A percentile compares a stretch with the other conserved stretches of the same genome.
phyloP scores from a whole-genome alignment of 2,113 vertebrate species.

The Callopanchax toddi region DNA sequence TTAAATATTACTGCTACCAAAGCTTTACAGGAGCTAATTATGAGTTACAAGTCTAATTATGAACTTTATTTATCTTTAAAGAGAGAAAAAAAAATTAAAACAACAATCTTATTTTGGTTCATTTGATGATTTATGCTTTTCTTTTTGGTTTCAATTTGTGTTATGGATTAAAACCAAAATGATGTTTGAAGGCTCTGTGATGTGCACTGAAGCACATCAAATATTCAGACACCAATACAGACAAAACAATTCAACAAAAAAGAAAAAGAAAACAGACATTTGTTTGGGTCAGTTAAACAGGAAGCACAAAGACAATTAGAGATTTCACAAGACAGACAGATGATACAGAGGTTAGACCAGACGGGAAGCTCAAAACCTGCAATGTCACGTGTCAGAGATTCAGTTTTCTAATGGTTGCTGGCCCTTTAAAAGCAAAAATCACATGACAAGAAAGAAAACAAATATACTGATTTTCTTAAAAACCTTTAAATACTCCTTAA shows the following conservation, averaged over 20 bases:
- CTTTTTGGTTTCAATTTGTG: slow-evolving; percentile 19
- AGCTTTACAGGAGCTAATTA: slow-evolving; percentile 26
- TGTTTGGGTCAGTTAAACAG: slow-evolving; percentile 47
- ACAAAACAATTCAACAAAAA: slow-evolving; percentile 53
- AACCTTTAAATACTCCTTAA: no score
- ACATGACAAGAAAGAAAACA: no score
- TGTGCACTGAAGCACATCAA: slow-evolving; percentile 52
- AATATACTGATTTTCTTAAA: no score
- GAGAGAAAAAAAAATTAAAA: neutral
- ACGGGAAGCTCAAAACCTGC: slow-evolving; percentile 7
- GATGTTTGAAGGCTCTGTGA: slow-evolving; percentile 55
- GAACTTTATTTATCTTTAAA: neutral
- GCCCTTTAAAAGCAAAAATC: no score
- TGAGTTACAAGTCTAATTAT: neutral
- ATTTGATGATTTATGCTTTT: neutral
- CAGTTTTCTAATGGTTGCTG: no score
- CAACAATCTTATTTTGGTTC: neutral
- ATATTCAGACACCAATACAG: slow-evolving; percentile 67
- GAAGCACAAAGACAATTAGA: slow-evolving; percentile 53
- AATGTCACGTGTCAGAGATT: no score
- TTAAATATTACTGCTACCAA: slow-evolving; percentile 16
- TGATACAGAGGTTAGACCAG: slow-evolving; percentile 51
- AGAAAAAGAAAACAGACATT: slow-evolving; percentile 23
- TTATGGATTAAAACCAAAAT: slow-evolving; percentile 37
- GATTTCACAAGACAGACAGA: slow-evolving; percentile 49